A percentile compares a stretch with the other conserved stretches of the same genome.
phyloP scores from a whole-genome alignment of 2,888 invertebrate genomes.

The Nephrotoma appendiculata region DNA sequence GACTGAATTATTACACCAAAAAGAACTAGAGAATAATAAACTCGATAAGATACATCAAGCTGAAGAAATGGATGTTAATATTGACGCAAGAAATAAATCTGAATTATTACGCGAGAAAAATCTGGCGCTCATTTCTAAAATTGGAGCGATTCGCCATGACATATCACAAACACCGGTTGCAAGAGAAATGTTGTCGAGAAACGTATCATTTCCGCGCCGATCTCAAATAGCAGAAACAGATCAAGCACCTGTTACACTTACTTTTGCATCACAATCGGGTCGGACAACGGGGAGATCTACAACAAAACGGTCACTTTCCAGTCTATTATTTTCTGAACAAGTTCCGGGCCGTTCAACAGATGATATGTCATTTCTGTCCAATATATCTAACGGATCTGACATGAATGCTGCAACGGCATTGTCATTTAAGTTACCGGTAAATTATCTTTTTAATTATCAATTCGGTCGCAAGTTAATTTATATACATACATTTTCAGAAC shows the following conservation, averaged over 20 bases:
- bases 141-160: too few relatives aligned
- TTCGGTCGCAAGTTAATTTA: too few relatives aligned
- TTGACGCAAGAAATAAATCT: neutral
- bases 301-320: neutral
- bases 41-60: neutral
- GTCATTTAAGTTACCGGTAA: neutral
- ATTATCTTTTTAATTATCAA: neutral
- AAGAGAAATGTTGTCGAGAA: too few relatives aligned
- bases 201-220: too few relatives aligned
- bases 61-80: neutral
- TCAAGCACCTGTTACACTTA: too few relatives aligned
- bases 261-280: too few relatives aligned
- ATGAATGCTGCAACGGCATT: neutral
- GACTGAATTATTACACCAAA: neutral
- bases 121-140: too few relatives aligned
- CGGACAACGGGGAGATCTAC: too few relatives aligned
- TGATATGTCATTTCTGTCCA: neutral
- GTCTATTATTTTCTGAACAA: neutral
- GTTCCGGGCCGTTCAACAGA: neutral
- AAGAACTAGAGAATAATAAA: neutral
- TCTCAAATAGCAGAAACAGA: too few relatives aligned
- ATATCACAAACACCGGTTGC: neutral
- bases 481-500: too few relatives aligned
- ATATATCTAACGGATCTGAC: neutral
- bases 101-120: neutral